Conservation (phyloP, 2,888 invertebrate species). For the Prosopocoilus inquinatus region DNA sequence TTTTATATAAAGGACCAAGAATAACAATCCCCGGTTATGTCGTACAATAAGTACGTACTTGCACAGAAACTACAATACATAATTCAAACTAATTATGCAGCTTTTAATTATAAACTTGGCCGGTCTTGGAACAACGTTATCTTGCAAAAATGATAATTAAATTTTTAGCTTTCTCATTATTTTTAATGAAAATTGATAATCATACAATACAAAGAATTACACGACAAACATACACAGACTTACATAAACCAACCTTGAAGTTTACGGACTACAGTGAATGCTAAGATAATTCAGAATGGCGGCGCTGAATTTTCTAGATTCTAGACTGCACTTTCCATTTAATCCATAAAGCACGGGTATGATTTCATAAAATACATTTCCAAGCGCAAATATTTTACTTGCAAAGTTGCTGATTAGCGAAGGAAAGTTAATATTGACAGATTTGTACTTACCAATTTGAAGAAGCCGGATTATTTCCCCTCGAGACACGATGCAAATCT, state of each 20-base stretch:
- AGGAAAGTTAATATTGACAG: slow-evolving; percentile 8
- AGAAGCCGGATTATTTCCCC: slow-evolving; percentile 4
- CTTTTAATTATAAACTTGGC: neutral
- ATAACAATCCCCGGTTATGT: slow-evolving; percentile 22
- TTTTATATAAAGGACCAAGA: slow-evolving; percentile 28
- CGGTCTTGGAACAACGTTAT: neutral
- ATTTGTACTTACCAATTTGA: slow-evolving; percentile 10
- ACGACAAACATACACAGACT: too few relatives aligned
- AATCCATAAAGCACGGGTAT: neutral
- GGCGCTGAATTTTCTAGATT: too few relatives aligned
- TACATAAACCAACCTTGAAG: too few relatives aligned
- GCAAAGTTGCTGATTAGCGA: slow-evolving; percentile 6
- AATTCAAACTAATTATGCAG: neutral
- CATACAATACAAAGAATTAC: too few relatives aligned
- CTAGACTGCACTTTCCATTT: neutral
- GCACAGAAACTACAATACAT: neutral
- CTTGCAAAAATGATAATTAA: neutral
- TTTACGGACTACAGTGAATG: too few relatives aligned
- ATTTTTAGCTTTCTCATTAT: neutral
- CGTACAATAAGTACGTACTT: neutral
- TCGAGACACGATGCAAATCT: slow-evolving; percentile 1
- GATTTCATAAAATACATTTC: slow-evolving; percentile 2
- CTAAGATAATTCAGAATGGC: too few relatives aligned
- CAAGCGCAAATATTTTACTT: slow-evolving; percentile 10
- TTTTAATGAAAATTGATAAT: too few relatives aligned